These are phyloP conservation scores for Sebastiscus albofasciatus DNA, from an alignment of 2,797 vertebrate species.

Conservation along the genomic window DNA sequence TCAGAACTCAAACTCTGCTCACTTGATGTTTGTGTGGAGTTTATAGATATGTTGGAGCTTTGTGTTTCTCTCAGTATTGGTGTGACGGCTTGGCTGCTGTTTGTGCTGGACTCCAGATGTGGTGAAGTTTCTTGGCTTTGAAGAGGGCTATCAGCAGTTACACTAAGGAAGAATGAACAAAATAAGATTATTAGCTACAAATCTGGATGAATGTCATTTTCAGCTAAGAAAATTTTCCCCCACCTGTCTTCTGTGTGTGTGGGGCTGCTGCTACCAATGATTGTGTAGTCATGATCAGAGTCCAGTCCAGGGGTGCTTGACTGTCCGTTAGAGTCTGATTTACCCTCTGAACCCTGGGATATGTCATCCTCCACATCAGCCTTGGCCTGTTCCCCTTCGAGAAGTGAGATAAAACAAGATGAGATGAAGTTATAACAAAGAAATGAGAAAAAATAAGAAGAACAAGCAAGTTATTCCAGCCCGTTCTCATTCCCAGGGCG, in stretches of 20 bases:
- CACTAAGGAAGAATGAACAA: conserved; percentile 32
- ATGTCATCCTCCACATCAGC: conserved; percentile 31
- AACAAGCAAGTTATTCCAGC: not conserved
- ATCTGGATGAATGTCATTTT: not conserved
- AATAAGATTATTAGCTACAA: not conserved
- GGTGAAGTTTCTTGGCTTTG: conserved; percentile 46
- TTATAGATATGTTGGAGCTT: conserved; percentile 26
- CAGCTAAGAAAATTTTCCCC: conserved; percentile 13
- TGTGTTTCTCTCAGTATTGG: conserved; percentile 26
- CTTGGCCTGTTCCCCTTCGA: conserved; percentile 45
- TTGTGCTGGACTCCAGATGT: conserved; percentile 37
- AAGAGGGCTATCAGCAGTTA: conserved; percentile 39
- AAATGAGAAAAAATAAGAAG: not conserved
- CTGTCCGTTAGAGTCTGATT: conserved; percentile 64
- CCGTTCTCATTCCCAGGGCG: too few species aligned
- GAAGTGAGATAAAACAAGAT: conserved; percentile 15
- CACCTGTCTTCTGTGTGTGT: conserved; percentile 78
- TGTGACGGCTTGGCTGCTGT: conserved; percentile 14
- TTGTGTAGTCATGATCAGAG: conserved; percentile 78
- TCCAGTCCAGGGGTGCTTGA: conserved; percentile 63
- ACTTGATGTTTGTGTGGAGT: conserved; percentile 22
- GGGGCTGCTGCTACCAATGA: conserved; percentile 75
- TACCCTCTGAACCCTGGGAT: conserved; percentile 69
- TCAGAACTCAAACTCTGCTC: conserved; percentile 31
- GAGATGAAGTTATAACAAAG: not conserved